Conservation (phyloP, 2,113 vertebrate genomes). For the Canis aureus region DNA sequence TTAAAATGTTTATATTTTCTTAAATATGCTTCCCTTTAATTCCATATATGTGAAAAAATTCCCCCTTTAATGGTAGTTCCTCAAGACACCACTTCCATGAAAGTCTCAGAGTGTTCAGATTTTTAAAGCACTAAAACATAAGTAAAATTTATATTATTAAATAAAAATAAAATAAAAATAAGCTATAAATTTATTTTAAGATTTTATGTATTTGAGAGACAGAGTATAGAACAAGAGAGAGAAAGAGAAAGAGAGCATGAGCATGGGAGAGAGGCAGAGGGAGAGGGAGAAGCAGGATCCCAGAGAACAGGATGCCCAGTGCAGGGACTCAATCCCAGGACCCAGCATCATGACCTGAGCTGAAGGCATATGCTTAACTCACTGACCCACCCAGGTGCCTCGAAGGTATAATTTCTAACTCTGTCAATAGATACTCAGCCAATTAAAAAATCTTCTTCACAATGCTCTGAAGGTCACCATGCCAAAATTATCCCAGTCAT, state of each 20-base stretch:
- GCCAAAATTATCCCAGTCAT: not conserved
- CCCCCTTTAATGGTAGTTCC: not conserved
- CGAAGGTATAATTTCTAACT: not conserved
- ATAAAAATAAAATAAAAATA: slow-evolving; percentile 53
- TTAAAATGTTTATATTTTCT: slow-evolving; percentile 28
- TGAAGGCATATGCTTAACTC: not conserved
- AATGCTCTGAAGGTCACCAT: slow-evolving; percentile 14
- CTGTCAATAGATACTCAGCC: not conserved
- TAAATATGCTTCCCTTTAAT: slow-evolving; percentile 41
- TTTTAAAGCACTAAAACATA: slow-evolving; percentile 58
- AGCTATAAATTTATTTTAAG: not conserved
- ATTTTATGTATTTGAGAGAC: not conserved
- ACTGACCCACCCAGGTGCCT: not conserved
- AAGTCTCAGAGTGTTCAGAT: slow-evolving; percentile 5
- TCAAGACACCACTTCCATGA: not conserved
- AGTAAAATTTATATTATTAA: slow-evolving; percentile 54
- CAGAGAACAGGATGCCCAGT: not conserved
- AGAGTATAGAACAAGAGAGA: not conserved
- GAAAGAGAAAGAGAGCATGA: not conserved
- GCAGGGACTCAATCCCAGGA: not conserved
- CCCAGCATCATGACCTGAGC: not conserved
- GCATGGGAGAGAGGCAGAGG: not conserved
- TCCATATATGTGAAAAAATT: not conserved
- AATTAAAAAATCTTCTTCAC: not conserved
- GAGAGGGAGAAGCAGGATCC: not conserved